Base-by-base conservation (phyloP, 2,888 invertebrate species). In the Lobophora halterata region DNA sequence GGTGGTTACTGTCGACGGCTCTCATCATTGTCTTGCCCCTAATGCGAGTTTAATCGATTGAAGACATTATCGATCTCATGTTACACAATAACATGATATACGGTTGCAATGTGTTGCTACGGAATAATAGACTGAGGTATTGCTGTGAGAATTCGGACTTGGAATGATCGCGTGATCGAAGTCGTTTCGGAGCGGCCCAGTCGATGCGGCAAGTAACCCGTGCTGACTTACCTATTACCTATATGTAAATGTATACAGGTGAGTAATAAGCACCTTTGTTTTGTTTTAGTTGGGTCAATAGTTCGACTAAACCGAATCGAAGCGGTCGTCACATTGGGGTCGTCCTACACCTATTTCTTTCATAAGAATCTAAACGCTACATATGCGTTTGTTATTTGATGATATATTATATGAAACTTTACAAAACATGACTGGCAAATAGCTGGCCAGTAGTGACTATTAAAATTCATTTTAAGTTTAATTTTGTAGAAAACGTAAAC, bases 91-190 rank as follows among this genome's bases (percentile, higher is more conserved):
- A 34, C 34, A 19, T 27, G 12, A 25, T 38, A 38, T 53, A 34
- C 28, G 36, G 40, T 43, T 51, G 27, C 23, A 21, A 29, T 28
- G 26, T 30, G n/a, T n/a, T n/a, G n/a, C n/a, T n/a, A n/a, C n/a
- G n/a, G n/a, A n/a, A n/a, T n/a, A n/a, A n/a, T n/a, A n/a, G n/a
- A n/a, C n/a, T n/a, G n/a, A 28, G 13, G 43, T 39, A 41, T 41
- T 45, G 27, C 36, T 38, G 26, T 43, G 38, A 48, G 60, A 59
- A 68, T 70, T 64, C 47, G 61, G 61, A 58, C 61, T 68, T 61
- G 57, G 61, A 65, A 55, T 43, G 61, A 62, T 81, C 69, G 81
- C 81, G 79, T 82, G 80, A 65, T 72, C 59, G 34, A 73, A 77
- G 66, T 69, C 69, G 68, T 79, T 80, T 65, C 56, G 55, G 53